phyloP scores from a whole-genome alignment of 2,888 invertebrate genomes.

The Mylabris sibirica region DNA sequence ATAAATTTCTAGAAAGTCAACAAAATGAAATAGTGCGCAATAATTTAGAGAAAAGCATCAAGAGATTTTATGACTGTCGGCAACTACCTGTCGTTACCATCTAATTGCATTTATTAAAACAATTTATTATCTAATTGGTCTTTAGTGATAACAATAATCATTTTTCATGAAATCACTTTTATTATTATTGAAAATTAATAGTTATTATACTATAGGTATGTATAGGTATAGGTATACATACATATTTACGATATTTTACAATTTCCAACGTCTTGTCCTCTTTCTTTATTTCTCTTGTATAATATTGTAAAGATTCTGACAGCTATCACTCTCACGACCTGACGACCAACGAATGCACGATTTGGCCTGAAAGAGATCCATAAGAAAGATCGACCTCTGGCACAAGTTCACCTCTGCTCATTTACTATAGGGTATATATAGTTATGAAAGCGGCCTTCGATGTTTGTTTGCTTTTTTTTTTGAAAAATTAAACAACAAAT shows the following conservation, averaged over 20 bases:
- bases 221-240: no score
- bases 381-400: slow-evolving; percentile 32
- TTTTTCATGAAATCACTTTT: not conserved
- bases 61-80: slow-evolving; percentile 1
- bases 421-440: slow-evolving; percentile 15
- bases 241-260: no score
- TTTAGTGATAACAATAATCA: slow-evolving; percentile 7
- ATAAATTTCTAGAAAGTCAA: not conserved
- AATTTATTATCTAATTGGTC: slow-evolving; percentile 15
- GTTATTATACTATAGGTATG: not conserved
- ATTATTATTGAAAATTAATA: slow-evolving; percentile 7
- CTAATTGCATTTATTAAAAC: slow-evolving; percentile 9
- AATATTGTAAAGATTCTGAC: slow-evolving; percentile 44
- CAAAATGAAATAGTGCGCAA: not conserved
- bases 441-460: slow-evolving; percentile 46
- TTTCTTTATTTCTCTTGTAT: not conserved
- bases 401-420: slow-evolving; percentile 10
- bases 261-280: not conserved
- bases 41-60: not conserved
- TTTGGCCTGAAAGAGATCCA: slow-evolving; percentile 44
- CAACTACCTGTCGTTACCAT: slow-evolving; percentile 15
- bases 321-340: slow-evolving; percentile 58
- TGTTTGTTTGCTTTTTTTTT: not conserved
- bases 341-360: slow-evolving; percentile 40
- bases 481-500: slow-evolving; percentile 1